phyloP scores from a whole-genome alignment of 2,113 vertebrate genomes.

The Stercorarius parasiticus region DNA sequence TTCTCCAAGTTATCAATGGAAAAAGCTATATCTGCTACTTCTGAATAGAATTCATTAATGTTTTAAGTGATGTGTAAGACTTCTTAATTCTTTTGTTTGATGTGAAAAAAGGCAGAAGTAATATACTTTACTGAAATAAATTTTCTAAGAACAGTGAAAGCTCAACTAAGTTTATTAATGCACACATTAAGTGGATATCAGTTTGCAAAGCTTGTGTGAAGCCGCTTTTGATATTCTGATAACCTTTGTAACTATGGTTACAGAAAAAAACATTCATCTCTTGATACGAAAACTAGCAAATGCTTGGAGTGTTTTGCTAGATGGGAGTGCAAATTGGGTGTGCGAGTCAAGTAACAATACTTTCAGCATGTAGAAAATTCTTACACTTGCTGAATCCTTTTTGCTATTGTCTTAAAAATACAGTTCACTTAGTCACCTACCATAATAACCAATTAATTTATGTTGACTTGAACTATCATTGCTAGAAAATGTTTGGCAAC shows the following conservation, averaged over 20 bases:
- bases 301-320: neutral
- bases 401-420: neutral
- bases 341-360: neutral
- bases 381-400: neutral
- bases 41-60: neutral
- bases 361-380: neutral
- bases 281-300: neutral
- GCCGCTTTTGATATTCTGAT: neutral
- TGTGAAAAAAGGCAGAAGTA: neutral
- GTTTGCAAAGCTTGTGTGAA: neutral
- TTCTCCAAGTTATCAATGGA: neutral
- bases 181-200: neutral
- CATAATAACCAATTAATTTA: neutral
- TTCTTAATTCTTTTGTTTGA: neutral
- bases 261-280: neutral
- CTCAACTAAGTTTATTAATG: neutral
- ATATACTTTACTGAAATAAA: neutral
- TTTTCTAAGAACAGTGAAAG: neutral
- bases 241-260: neutral
- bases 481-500: neutral
- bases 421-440: neutral
- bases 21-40: neutral
- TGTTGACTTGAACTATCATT: neutral
- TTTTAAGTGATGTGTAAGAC: neutral
- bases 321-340: neutral